Percentiles rank a stretch among this genome's conserved stretches.
These are phyloP conservation scores for Piaya cayana DNA, from an alignment of 2,113 vertebrate genomes.

Conservation along the genomic window DNA sequence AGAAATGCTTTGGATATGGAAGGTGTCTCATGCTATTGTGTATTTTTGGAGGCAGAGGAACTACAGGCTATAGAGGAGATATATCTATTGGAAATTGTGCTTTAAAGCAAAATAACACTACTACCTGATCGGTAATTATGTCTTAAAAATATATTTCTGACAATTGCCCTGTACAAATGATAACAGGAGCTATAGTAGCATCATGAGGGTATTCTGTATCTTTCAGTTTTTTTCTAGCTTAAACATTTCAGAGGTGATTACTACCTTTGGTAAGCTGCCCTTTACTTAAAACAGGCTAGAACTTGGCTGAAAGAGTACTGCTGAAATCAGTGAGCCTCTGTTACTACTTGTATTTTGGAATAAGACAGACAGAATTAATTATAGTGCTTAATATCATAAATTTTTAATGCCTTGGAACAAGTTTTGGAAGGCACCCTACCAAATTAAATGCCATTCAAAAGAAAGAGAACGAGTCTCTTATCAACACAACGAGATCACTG, in stretches of 20 bases:
- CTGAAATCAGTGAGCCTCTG: not conserved
- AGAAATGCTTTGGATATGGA: not conserved
- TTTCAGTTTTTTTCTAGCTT: not conserved
- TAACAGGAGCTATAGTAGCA: not conserved
- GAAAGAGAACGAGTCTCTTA: not conserved
- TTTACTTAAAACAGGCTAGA: not conserved
- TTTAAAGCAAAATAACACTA: not conserved
- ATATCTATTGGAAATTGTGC: not conserved
- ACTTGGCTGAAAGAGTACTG: not conserved
- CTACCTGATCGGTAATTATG: not conserved
- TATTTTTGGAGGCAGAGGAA: not conserved
- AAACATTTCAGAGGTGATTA: not conserved
- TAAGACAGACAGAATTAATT: not conserved
- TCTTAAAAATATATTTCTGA: not conserved
- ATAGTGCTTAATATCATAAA: not conserved
- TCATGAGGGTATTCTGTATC: not conserved
- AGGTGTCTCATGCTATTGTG: not conserved
- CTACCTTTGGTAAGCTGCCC: not conserved
- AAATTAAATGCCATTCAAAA: not conserved
- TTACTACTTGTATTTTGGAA: not conserved
- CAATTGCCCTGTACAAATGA: not conserved
- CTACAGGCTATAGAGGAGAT: not conserved
- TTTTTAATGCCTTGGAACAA: fast-evolving
- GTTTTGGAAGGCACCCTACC: not conserved
- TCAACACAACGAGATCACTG: not conserved